Percentiles rank a stretch among this genome's conserved stretches.
phyloP scores from a whole-genome alignment of 2,797 vertebrate genomes.

The Silurus lanzhouensis region DNA sequence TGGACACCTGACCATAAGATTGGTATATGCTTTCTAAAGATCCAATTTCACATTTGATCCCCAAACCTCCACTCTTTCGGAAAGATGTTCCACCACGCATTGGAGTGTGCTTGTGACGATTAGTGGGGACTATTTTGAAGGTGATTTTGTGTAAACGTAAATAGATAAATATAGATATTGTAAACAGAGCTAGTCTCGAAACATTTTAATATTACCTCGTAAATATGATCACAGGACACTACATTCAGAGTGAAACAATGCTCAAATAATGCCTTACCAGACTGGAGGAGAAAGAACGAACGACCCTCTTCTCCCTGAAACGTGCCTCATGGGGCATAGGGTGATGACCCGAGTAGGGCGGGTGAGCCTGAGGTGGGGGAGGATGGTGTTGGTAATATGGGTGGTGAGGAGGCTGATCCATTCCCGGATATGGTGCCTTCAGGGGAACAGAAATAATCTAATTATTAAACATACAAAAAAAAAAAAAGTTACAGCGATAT shows the following conservation, averaged over 20 bases:
- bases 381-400: constrained; percentile 95
- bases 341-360: constrained; percentile 90
- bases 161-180: no score
- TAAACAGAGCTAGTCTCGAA: no score
- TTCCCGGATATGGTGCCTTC: constrained; percentile 88
- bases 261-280: constrained; percentile 63
- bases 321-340: constrained; percentile 86
- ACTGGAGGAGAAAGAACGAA: constrained; percentile 71
- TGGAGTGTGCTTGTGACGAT: no score
- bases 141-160: no score
- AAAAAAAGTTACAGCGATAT: background rate
- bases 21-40: no score
- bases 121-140: no score
- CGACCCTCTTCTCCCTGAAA: constrained; percentile 89
- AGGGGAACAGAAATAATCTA: constrained; percentile 44
- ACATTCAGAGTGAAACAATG: background rate
- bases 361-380: constrained; percentile 88
- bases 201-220: no score
- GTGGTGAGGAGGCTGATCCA: constrained; percentile 88
- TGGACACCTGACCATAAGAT: no score
- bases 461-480: background rate
- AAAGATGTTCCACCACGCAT: no score
- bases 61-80: no score
- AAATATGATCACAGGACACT: no score
- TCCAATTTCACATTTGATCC: no score